A percentile compares a stretch with the other conserved stretches of the same genome.
These are phyloP conservation scores for Axea sp. DNA, from an alignment of 2,888 invertebrate genomes.

Conservation along the genomic window DNA sequence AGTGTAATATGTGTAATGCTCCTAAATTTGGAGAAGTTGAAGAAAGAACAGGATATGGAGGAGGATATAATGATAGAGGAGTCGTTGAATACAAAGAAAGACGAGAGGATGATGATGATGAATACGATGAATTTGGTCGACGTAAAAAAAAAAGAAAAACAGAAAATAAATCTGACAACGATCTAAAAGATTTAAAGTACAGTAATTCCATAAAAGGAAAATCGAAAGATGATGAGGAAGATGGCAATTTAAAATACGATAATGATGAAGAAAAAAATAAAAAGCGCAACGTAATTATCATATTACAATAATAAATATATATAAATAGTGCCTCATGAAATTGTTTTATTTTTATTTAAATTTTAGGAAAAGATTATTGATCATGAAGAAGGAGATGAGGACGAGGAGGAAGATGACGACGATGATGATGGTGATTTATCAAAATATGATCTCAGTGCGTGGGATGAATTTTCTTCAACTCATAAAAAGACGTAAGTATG, in stretches of 20 bases:
- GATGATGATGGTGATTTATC: constrained; percentile 82
- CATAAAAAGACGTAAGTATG: constrained; percentile 73
- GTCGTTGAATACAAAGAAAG: constrained; percentile 96
- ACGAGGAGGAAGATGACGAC: constrained; percentile 81
- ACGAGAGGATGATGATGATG: constrained; percentile 92
- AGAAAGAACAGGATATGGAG: constrained; percentile 90
- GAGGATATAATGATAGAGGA: constrained; percentile 97
- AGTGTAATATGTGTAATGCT: constrained; percentile 99
- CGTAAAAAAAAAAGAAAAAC: constrained; percentile 83
- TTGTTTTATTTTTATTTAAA: too few relatives aligned
- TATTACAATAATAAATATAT: too few relatives aligned
- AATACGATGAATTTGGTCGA: constrained; percentile 94
- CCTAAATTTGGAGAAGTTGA: constrained; percentile 97
- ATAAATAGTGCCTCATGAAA: too few relatives aligned
- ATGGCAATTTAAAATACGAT: constrained; percentile 54
- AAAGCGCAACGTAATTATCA: constrained; percentile 54
- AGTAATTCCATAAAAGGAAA: constrained; percentile 72
- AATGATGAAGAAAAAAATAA: constrained; percentile 53
- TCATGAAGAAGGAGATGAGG: constrained; percentile 68
- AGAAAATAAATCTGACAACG: constrained; percentile 80
- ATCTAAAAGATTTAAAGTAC: constrained; percentile 75
- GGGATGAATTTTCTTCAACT: constrained; percentile 78
- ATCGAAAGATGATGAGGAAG: constrained; percentile 67
- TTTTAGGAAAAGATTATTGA: constrained; percentile 72
- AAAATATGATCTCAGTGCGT: constrained; percentile 82